Base-by-base conservation (phyloP, 1,140 invertebrate species). In the Bicyclus anynana region DNA sequence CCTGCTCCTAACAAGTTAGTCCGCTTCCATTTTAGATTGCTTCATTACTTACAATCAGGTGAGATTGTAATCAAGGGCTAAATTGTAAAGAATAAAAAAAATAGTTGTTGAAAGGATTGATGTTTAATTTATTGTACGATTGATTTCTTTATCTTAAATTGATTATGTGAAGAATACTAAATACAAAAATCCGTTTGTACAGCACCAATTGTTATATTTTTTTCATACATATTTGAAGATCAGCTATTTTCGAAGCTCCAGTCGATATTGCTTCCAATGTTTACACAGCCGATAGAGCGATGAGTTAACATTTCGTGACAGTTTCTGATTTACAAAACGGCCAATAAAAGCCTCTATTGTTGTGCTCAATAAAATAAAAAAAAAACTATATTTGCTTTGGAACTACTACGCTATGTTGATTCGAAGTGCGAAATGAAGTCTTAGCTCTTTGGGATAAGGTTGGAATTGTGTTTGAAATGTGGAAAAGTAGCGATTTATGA, bases 341-440 rank as follows among this genome's bases (percentile, higher is more conserved):
- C 81, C 77, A 86, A 86, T 83, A 84, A 83, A 77, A 68, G 68
- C 66, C 64, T 53, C 75, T 72, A 81, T 86, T 84, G 80, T 84
- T 73, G 63, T 59, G 53, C 54, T 63, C 71, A 78, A 74, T 75
- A 65, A 77, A 83, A 77, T 73, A 79, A 69, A n/a, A 72, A 72
- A 67, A 35, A 63, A 59, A 48, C 38, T 70, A 67, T 75, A 66
- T 74, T 70, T 77, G 65, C 64, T 73, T 65, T 69, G 72, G 66
- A 71, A 46, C 59, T 53, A 54, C 46, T 54, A 14, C 38, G 26
- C 58, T 61, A 58, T 37, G 37, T 51, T 33, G 10, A 47, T 46
- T 17, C 10, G 7, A 49, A 52, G 49, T 70, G 57, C 20, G 42
- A 44, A 21, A 21, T 2, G 10, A 44, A 44, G 14, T 7, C 42